Evolutionary conservation across 2,888 invertebrate genomes (phyloP).

Genomic region (Galeruca laticollis): DNA sequence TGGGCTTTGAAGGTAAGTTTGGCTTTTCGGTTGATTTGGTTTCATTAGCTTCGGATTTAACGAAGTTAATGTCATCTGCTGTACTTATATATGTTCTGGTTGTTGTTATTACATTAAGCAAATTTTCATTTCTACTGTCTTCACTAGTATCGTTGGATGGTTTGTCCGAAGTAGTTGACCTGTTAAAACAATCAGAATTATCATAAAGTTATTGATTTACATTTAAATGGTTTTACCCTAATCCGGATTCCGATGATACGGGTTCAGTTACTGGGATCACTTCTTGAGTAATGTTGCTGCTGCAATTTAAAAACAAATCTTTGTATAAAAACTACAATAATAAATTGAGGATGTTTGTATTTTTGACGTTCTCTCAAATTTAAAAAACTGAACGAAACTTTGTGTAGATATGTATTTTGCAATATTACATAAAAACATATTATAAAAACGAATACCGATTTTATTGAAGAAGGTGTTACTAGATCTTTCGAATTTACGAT

Average conservation of each 20-base stretch:
- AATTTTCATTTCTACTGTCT: slow-evolving; percentile 27
- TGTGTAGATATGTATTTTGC: too few species aligned
- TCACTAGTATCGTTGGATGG: slow-evolving; percentile 13
- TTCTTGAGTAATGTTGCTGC: slow-evolving; percentile 8
- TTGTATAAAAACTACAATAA: neutral
- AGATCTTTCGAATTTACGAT: too few species aligned
- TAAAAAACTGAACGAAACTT: too few species aligned
- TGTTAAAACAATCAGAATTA: slow-evolving; percentile 23
- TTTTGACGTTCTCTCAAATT: too few species aligned
- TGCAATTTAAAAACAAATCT: neutral
- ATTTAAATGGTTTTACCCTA: slow-evolving; percentile 15
- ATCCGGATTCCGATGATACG: neutral
- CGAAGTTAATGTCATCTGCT: slow-evolving; percentile 29
- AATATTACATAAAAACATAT: too few species aligned
- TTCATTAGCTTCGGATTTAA: slow-evolving; percentile 33
- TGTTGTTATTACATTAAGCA: slow-evolving; percentile 31
- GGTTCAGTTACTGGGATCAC: slow-evolving; percentile 17
- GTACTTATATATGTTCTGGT: slow-evolving; percentile 31
- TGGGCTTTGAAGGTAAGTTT: slow-evolving; percentile 37
- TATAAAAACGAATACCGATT: too few species aligned
- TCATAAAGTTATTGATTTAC: neutral
- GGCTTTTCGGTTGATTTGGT: slow-evolving; percentile 20
- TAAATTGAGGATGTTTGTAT: neutral
- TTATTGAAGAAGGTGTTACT: too few species aligned
- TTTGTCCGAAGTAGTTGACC: slow-evolving; percentile 1